These are phyloP conservation scores for Drosophila macrothrix DNA, from an alignment of 2,888 invertebrate genomes.

Conservation along the genomic window DNA sequence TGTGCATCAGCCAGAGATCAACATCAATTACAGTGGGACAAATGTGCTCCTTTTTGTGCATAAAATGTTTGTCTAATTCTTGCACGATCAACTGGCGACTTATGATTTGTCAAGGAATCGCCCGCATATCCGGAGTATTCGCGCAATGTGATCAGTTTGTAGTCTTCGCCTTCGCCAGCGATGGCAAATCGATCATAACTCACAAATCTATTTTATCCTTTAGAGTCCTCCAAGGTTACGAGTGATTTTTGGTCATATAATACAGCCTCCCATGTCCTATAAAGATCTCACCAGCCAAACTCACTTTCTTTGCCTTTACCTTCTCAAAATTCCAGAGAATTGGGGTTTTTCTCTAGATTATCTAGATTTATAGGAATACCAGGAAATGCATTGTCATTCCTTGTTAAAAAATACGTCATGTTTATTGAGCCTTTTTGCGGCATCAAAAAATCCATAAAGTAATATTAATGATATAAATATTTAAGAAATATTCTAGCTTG, in stretches of 20 bases:
- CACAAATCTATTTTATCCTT: not conserved
- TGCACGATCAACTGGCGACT: not conserved
- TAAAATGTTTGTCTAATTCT: not conserved
- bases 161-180: not conserved
- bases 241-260: not conserved
- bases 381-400: no score
- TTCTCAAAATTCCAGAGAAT: no score
- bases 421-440: not conserved
- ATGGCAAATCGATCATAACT: no score
- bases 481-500: not conserved
- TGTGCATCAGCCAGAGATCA: slow-evolving; percentile 25
- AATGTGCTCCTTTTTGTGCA: not conserved
- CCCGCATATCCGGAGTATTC: not conserved
- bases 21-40: slow-evolving; percentile 31
- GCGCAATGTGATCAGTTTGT: not conserved
- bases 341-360: no score
- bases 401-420: not conserved
- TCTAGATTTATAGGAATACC: not conserved
- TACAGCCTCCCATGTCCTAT: not conserved
- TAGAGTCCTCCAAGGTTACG: not conserved
- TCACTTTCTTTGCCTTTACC: no score
- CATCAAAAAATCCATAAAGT: not conserved
- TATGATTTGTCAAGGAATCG: not conserved
- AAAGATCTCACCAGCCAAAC: no score
- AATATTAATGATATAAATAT: not conserved